Evolutionary conservation across 1,140 invertebrate genomes (phyloP), one percentile per base, ranked within the genome.

Genomic region (Leptopilina boulardi): DNA sequence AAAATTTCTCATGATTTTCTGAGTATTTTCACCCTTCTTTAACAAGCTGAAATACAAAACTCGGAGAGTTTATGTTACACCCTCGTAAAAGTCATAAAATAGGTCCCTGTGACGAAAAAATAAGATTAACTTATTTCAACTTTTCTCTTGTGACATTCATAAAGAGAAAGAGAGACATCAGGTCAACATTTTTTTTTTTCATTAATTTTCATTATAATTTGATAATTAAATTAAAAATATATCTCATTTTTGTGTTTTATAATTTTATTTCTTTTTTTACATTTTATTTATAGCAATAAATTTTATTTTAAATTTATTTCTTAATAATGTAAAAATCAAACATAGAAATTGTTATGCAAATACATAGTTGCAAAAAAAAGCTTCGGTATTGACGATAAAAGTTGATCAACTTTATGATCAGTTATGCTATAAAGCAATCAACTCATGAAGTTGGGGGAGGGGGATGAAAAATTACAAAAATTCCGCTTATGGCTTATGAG

Each of bases 1-100:
- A 8, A 51, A 51, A 51, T 51, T 51, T 51, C 15, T 18, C 47
- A 18, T 51, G 47, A 51, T 51, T 51, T 38, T 51, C 47, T 51
- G n/a, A 51, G 47, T 51, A 51, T 51, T 51, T 30, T 51, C 47
- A 51, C 47, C 47, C 47, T 51, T 51, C 47, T 51, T 51, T 51
- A 51, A 51, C 47, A 18, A 51, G 47, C 47, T 51, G 47, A 51
- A 51, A 51, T 51, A 51, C 47, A 51, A 51, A 51, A 51, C 47
- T 51, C 47, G 6, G n/a, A 4, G n/a, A 51, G 47, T 51, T 51
- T 51, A 18, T 51, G 47, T 51, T 51, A 51, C 47, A 51, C 47
- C 47, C 47, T 51, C 47, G 47, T 51, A 51, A 51, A n/a, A 51
- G n/a, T 47, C 44, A 13, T 47, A 47, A 47, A 47, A 47, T 47